Conservation (phyloP, 2,113 vertebrate genomes). For the Lagopus muta region DNA sequence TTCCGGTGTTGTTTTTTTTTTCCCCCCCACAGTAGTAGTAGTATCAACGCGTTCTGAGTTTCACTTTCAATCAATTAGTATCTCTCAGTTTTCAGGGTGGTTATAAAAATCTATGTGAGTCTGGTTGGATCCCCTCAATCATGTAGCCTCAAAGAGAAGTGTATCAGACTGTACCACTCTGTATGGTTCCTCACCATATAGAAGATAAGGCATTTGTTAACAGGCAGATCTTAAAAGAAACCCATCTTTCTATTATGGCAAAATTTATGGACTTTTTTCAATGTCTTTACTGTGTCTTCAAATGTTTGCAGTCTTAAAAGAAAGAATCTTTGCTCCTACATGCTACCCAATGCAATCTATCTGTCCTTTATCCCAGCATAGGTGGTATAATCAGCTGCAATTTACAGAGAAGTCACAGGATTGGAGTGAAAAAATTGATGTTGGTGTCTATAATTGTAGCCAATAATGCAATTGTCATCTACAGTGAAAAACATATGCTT, state of each 20-base stretch:
- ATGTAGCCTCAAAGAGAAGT: background rate
- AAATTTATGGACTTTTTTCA: background rate
- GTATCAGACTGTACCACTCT: background rate
- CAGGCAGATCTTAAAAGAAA: background rate
- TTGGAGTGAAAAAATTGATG: background rate
- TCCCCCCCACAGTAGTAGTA: background rate
- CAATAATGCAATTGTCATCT: background rate
- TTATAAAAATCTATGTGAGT: background rate
- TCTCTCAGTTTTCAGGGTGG: background rate
- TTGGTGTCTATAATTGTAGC: background rate
- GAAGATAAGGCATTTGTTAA: background rate
- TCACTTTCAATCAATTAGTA: background rate
- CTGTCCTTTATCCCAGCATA: background rate
- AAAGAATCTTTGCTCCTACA: background rate
- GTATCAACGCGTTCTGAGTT: background rate
- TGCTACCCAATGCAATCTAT: background rate
- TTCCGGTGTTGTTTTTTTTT: background rate
- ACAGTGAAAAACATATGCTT: background rate
- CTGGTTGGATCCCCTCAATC: background rate
- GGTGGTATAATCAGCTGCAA: background rate
- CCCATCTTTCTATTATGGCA: background rate
- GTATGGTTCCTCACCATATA: background rate
- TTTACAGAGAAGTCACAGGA: background rate
- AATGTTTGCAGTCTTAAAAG: background rate
- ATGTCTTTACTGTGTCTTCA: background rate